phyloP scores from a whole-genome alignment of 2,113 vertebrate genomes.

The Trogon melanurus region DNA sequence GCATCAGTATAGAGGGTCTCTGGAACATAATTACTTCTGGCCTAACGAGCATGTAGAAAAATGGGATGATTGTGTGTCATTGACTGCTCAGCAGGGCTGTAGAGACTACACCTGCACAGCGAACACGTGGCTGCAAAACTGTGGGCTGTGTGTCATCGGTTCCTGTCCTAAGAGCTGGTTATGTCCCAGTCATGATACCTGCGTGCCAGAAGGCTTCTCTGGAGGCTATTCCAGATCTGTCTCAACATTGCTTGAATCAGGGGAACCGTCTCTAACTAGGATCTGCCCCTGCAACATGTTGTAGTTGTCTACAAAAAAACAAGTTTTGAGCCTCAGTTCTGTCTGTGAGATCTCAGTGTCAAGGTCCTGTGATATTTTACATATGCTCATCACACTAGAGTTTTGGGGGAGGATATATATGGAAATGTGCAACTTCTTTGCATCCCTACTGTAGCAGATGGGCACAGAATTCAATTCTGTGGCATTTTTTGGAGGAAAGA shows the following conservation, averaged over 20 bases:
- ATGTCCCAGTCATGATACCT: neutral
- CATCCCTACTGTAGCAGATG: neutral
- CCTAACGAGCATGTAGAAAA: neutral
- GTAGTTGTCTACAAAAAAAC: neutral
- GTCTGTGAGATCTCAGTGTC: neutral
- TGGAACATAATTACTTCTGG: neutral
- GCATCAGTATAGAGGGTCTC: neutral
- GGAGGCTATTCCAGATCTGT: neutral
- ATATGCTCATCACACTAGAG: neutral
- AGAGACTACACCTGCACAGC: neutral
- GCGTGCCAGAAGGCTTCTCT: neutral
- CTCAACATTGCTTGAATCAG: neutral
- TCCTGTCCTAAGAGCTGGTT: neutral
- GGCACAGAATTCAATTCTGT: neutral
- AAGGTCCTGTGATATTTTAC: neutral
- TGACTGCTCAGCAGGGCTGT: neutral
- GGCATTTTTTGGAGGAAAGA: neutral
- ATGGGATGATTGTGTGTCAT: neutral
- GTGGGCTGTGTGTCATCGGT: neutral
- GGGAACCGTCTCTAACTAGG: neutral
- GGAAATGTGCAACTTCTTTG: neutral
- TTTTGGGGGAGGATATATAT: neutral
- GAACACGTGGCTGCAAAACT: neutral
- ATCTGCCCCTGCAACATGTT: rapidly evolving
- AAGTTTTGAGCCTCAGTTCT: neutral